phyloP scores from a whole-genome alignment of 2,888 invertebrate genomes.

The Acronicta psi region DNA sequence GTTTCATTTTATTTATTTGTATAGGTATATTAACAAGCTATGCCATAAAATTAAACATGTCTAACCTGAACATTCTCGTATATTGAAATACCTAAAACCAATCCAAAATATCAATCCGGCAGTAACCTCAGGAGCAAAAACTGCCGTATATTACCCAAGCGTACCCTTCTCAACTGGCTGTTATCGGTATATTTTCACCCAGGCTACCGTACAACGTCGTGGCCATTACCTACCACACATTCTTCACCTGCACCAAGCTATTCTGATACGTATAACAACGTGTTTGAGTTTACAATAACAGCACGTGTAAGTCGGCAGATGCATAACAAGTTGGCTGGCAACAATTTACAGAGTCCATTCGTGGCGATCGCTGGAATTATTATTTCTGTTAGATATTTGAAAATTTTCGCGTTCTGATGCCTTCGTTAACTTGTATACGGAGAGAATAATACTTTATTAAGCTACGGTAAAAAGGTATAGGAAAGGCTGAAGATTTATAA shows the following conservation, averaged over 20 bases:
- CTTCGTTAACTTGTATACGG: slow-evolving; percentile 8
- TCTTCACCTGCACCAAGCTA: slow-evolving; percentile 17
- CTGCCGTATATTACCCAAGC: slow-evolving; percentile 42
- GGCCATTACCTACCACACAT: slow-evolving; percentile 39
- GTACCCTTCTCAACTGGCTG: slow-evolving; percentile 53
- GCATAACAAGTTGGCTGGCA: slow-evolving; percentile 65
- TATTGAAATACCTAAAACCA: slow-evolving; percentile 11
- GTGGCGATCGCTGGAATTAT: slow-evolving; percentile 61
- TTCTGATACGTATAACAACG: slow-evolving; percentile 14
- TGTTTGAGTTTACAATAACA: slow-evolving; percentile 20
- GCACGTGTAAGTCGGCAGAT: slow-evolving; percentile 45
- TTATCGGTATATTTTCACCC: slow-evolving; percentile 59
- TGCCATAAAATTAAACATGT: neutral
- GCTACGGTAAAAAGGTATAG: neutral
- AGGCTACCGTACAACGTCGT: slow-evolving; percentile 56
- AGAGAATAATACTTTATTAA: neutral
- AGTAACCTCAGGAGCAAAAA: slow-evolving; percentile 43
- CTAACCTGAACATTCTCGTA: neutral
- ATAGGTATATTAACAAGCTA: too few species aligned
- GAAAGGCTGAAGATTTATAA: too few species aligned
- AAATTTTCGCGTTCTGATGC: slow-evolving; percentile 33
- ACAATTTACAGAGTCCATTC: slow-evolving; percentile 68
- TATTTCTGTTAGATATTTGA: slow-evolving; percentile 55
- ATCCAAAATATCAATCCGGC: slow-evolving; percentile 35
- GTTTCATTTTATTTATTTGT: too few species aligned